Base-by-base conservation (phyloP, 2,888 invertebrate species). In the Cylloceria caligata region DNA sequence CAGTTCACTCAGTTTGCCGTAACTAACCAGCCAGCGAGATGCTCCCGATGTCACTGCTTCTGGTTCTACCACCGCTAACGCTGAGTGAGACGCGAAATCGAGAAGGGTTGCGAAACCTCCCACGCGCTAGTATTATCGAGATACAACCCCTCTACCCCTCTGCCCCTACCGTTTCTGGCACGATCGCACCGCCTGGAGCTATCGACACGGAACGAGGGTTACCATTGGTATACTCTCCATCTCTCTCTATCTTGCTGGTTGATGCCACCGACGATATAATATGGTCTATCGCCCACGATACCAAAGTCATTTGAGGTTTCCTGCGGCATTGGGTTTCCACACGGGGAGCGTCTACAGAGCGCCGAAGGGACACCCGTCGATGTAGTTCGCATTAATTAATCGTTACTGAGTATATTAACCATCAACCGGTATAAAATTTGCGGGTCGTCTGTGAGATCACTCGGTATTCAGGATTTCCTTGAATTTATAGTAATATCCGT, bases 21-120 rank as follows among this genome's bases (percentile, higher is more conserved):
- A 74, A 49, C 74, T 69, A 65, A 30, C 60, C 52, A 79, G 60
- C 75, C 75, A 55, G 21, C 65, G 69, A 49, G 52, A 21, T 73
- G 30, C 21, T 78, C 34, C 27, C 73, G 67, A 57, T 75, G 42
- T 75, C 57, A 52, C 65, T 80, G 80, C 60, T 75, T 57, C 67
- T 71, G 68, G 55, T 64, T 62, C 64, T 49, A 62, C 52, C 69
- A 60, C 64, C 73, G 62, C 69, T 77, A 24, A 62, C 60, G 39
- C 68, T 72, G 62, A 42, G 76, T 36, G 72, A 30, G 57, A 57
- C 85, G 52, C 64, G 80, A 83, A 81, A 83, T 85, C 77, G 81
- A 81, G 81, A 75, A 67, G 82, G 82, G 82, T 79, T 82, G 82
- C 75, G 75, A 75, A 79, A 79, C 82, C 82, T 76, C 71, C 76